Evolutionary conservation across 2,888 invertebrate genomes (phyloP), one percentile per base, ranked within the genome.

Genomic region (Stratiomys singularior): DNA sequence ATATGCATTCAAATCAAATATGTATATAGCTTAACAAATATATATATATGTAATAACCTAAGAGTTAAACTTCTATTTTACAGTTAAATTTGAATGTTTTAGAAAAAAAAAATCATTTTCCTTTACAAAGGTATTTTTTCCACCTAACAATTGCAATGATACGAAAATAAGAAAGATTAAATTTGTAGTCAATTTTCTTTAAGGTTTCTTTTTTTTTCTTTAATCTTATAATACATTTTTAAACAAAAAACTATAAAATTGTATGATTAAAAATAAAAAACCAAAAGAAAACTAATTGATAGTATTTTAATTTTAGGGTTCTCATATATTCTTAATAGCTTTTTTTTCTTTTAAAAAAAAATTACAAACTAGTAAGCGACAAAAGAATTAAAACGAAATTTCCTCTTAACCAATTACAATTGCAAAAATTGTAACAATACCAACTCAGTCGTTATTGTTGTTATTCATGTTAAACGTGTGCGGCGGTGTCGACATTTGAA

Each of bases 381-480:
- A 69, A 28, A 47, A 47, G 44, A 47, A 47, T 47, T 30, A 1
- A 69, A 47, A 46, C 21, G 47, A 47, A 56, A n/a, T 52, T 52
- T 52, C 47, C 18, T 69, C 66, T 37, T 66, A 66, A 66, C 66
- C 30, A 72, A 72, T 52, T 52, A 72, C 30, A 72, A 71, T 74
- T 74, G 58, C 58, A 58, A 25, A 47, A 15, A 74, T 69, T 47
- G 69, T 69, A 74, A 74, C 74, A 74, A 74, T 74, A 74, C 74
- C 74, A 74, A 74, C 60, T 74, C 74, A 74, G 74, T 58, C 74
- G 74, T 58, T 74, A 58, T 58, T 74, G 74, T 74, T 74, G 18
- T 25, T 69, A 9, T 66, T n/a, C 7, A 44, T 66, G 44, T 66
- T n/a, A 28, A 47, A 28, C n/a, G 66, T 69, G 69, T 66, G 66